Evolutionary conservation across 2,113 vertebrate genomes (phyloP).

Genomic region (Heterotis niloticus): DNA sequence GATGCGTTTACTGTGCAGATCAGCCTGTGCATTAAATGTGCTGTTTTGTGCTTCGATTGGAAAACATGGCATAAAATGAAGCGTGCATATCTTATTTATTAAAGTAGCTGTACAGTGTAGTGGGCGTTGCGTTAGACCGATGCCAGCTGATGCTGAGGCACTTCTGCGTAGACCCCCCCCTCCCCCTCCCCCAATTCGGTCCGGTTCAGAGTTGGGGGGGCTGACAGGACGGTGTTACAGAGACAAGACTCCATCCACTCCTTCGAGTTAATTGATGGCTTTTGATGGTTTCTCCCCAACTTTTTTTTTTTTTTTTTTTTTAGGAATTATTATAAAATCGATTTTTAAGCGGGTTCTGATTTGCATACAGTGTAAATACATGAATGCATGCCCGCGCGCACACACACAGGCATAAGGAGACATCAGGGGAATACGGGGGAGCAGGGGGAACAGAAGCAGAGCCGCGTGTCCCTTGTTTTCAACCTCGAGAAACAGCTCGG

Average conservation of each 20-base stretch:
- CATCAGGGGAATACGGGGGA: too few relatives aligned
- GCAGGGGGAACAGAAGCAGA: not conserved
- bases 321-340: not conserved
- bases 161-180: not conserved
- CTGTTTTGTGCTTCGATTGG: too few relatives aligned
- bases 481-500: not conserved
- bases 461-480: not conserved
- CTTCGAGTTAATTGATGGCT: too few relatives aligned
- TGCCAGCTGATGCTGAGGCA: not conserved
- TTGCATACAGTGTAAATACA: too few relatives aligned
- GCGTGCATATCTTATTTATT: not conserved
- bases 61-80: not conserved
- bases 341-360: not conserved
- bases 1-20: not conserved
- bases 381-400: not conserved
- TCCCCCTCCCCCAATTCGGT: too few relatives aligned
- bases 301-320: not conserved
- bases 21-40: not conserved
- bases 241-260: too few relatives aligned
- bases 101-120: not conserved
- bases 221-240: not conserved
- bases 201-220: not conserved
- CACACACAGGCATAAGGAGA: not conserved
- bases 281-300: not conserved
- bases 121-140: not conserved